Conservation (phyloP, 2,888 invertebrate genomes). For the Ophioninae sp. region DNA sequence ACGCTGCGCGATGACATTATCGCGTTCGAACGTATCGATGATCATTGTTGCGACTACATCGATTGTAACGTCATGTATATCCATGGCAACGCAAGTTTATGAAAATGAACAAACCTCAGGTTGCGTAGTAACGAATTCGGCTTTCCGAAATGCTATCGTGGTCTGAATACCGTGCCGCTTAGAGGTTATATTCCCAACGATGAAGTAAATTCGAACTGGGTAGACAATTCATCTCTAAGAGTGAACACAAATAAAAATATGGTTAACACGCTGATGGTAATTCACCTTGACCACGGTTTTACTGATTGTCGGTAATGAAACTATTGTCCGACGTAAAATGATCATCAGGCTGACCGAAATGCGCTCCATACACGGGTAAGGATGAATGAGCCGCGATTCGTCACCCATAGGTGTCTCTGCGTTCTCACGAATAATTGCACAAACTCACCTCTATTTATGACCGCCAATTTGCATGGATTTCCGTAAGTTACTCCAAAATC, state of each 20-base stretch:
- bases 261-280: not conserved
- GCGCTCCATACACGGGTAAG: not conserved
- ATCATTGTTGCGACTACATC: not conserved
- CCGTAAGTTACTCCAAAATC: not conserved
- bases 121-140: constrained; percentile 43
- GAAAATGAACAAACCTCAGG: constrained; percentile 2
- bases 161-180: not conserved
- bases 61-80: constrained; percentile 12
- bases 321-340: not conserved
- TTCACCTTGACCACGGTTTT: not conserved
- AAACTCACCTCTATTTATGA: not conserved
- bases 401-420: not conserved
- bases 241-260: not conserved
- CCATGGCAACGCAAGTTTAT: constrained; percentile 44
- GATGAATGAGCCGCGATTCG: not conserved
- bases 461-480: not conserved
- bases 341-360: not conserved
- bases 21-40: not conserved
- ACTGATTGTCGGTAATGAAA: not conserved
- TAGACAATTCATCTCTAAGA: constrained; percentile 8
- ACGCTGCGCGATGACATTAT: constrained; percentile 53
- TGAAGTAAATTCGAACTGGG: not conserved
- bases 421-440: not conserved
- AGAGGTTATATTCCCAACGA: not conserved
- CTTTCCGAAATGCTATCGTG: not conserved